Evolutionary conservation across 2,797 vertebrate genomes (phyloP), one percentile per base, ranked within the genome.

Genomic region (Sebastes oblongus): DNA sequence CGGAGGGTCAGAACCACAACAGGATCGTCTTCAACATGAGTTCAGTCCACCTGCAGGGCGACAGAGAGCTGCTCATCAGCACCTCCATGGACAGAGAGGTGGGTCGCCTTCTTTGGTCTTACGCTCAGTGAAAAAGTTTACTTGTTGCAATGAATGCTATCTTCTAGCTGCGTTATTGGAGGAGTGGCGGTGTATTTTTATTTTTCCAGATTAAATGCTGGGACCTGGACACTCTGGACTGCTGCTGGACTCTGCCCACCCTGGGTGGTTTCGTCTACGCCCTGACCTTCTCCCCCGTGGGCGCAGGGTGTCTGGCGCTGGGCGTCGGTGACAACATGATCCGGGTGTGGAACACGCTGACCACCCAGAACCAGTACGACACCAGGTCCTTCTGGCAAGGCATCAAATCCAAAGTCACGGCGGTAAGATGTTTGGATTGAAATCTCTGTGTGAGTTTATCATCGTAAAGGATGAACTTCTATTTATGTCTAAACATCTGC

Each of bases 301-400:
- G 96, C 2, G 66, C 91, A 0, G 98, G 98, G 50, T 96, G 94
- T n/a, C 93, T 99, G 79, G 98, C 97, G 6, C 83, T 99, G 1
- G 98, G 98, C 0, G 96, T 97, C 2, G 98, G 98, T 0, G 98
- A 99, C 82, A 96, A 95, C 93, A 98, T 98, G 97, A 97, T 99
- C 91, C 96, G 98, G 0, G 94, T 98, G 8, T 99, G 98, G 98
- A 98, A 96, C 85, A 99, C 98, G 0, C 81, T 98, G 56, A 96
- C 96, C 85, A 86, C 97, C 25, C 96, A 95, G 88, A 98, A 97
- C 88, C 92, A 90, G 36, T 98, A 98, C 9, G 98, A 99, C 71
- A 95, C 97, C 86, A 95, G 95, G 89, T 95, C 93, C 66, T 97
- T 98, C 90, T 99, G 98, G 98, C 98, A 99, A 80, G 97, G 97